These are phyloP conservation scores for Zoanthus sansibaricus DNA, from an alignment of 92 coral and sea anemone species.

Conservation along the genomic window DNA sequence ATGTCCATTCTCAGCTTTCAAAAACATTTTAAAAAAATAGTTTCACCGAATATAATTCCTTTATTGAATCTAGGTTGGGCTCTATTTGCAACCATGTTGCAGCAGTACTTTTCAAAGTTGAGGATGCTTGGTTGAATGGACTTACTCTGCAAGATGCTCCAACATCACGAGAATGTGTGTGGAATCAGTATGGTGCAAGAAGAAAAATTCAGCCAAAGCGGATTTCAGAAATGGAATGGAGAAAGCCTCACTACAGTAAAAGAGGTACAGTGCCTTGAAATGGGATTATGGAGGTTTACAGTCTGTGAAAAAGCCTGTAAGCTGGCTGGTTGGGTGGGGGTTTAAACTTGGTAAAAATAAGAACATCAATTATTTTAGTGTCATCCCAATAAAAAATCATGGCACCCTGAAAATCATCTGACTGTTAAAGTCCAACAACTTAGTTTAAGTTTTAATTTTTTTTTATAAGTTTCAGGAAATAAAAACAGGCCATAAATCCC, in stretches of 20 bases:
- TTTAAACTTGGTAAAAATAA: conserved; percentile 11
- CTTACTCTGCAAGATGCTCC: conserved; percentile 51
- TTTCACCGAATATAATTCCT: conserved; percentile 15
- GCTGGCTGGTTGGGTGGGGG: conserved; percentile 29
- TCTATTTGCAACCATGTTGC: conserved; percentile 74
- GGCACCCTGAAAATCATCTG: conserved; percentile 31
- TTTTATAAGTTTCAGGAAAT: conserved; percentile 23
- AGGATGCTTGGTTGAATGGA: conserved; percentile 69
- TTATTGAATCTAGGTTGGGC: conserved; percentile 53
- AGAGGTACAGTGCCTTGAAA: conserved; percentile 42
- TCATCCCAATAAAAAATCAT: conserved; percentile 22
- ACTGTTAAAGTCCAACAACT: conserved; percentile 38
- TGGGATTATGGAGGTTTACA: conserved; percentile 3
- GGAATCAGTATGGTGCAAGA: conserved; percentile 62
- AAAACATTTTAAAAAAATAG: conserved; percentile 28
- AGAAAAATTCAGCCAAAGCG: conserved; percentile 63
- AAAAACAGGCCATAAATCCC: conserved; percentile 36
- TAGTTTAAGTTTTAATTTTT: conserved; percentile 12
- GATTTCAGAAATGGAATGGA: conserved; percentile 57
- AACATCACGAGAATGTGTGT: conserved; percentile 67
- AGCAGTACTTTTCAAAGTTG: conserved; percentile 71
- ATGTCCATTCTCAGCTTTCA: conserved; percentile 29
- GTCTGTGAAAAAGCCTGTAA: conserved; percentile 9
- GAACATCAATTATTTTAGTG: conserved; percentile 31
- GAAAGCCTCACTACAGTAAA: conserved; percentile 65